Base-by-base conservation (phyloP, 2,888 invertebrate genomes). In the Abrostola triplasia region DNA sequence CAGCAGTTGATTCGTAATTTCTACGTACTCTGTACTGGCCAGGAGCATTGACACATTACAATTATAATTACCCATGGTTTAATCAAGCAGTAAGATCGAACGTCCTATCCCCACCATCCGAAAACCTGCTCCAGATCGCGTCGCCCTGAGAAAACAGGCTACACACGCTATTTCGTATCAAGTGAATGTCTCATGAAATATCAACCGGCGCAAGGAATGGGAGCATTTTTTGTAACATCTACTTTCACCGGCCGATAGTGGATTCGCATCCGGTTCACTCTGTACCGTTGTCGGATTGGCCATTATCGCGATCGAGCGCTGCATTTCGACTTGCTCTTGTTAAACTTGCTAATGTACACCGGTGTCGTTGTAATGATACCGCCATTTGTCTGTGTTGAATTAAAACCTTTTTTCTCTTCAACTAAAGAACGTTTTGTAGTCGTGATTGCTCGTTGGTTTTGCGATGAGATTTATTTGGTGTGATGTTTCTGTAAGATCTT, bases 151-250 rank as follows among this genome's bases (percentile, higher is more conserved):
- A 71, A 73, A 77, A 78, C 83, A 67, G 76, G 83, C 67, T 76
- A 65, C 80, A 73, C 73, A 63, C 70, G 65, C 69, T 80, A 65
- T 65, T 79, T 69, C 47, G 81, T 81, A 83, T 87, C 78, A 85
- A 92, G 94, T 89, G 93, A 93, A 93, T 87, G 93, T 90, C 90
- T 90, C 92, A 89, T 91, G 91, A 92, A 93, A 93, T 92, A 92
- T 92, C 92, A 90, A 89, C 86, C 86, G 83, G 87, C 84, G 87
- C 82, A 87, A 89, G 93, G 91, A 94, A 94, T 93, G 92, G 90
- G 94, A 93, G 91, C 94, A 93, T 94, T 94, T 94, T 94, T 94
- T 94, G 93, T 94, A 88, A 90, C 88, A 86, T 88, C 92, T 93
- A 94, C 94, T 94, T 94, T 94, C 94, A 93, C 94, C 93, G 76